Base-by-base conservation (phyloP, 37 sponge, comb jelly and placozoan genomes). In the Geodia barretti region DNA sequence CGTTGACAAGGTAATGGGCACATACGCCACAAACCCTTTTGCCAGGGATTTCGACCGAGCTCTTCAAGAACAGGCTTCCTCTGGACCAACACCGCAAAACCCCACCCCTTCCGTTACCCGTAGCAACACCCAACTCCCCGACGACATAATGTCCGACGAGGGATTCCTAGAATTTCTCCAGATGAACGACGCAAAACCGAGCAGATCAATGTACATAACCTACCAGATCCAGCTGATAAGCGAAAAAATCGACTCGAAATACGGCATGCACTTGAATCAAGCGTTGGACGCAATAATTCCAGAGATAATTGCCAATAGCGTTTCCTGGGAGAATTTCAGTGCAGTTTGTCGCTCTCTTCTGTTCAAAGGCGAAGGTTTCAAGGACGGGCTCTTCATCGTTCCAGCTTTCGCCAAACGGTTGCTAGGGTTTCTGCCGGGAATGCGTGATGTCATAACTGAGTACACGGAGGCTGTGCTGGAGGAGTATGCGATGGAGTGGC, bases 391-490 rank as follows among this genome's bases (percentile, higher is more conserved):
- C 1, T 62, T 81, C 9, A 71, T 81, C 41, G 59, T 81, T 0
- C 72, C 81, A 4, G 59, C 41, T 29, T 73, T 79, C 37, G 72
- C 75, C 11, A 54, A 66, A 36, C 64, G 65, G 75, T 77, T 74
- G 68, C 43, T 41, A 59, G 73, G 62, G 73, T 34, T n/a, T 7
- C 61, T 81, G 62, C 81, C 81, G 2, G 36, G 72, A 7, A 34
- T 81, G 64, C 38, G 73, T 1, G 42, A 60, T 36, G 60, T 60
- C 20, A 72, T 81, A 3, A 59, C 28, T 1, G 11, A 61, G 11
- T 81, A 39, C 41, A 81, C 81, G 0, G 40, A 81, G 40, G 14
- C 63, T 33, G 36, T 83, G 31, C 41, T 83, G 24, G 92, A 88
- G 32, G 78, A 82, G 14, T 72, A 83, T 38, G 84, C 79, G 4